Evolutionary conservation across 2,113 vertebrate genomes (phyloP).

Genomic region (Heterotilapia buettikoferi): DNA sequence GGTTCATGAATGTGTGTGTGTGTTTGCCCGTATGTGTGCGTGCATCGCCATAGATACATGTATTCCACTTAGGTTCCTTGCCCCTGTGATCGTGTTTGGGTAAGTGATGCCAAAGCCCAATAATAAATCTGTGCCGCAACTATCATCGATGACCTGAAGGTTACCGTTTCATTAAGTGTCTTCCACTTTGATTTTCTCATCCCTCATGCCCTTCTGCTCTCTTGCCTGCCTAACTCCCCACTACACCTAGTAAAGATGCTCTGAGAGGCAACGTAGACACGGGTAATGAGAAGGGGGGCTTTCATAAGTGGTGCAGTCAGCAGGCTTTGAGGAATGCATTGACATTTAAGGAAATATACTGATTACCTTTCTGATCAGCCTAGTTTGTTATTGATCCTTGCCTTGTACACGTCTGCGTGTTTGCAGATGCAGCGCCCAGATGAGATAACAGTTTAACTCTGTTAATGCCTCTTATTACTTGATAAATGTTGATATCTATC

Average conservation of each 20-base stretch:
- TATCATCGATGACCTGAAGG: slow-evolving; percentile 63
- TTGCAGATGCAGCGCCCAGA: not conserved
- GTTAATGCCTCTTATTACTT: not conserved
- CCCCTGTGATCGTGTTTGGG: slow-evolving; percentile 42
- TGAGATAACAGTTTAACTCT: not conserved
- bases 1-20: not conserved
- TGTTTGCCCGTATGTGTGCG: not conserved
- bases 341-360: not conserved
- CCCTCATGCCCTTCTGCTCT: not conserved
- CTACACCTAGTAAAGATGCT: not conserved
- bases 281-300: not conserved
- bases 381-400: not conserved
- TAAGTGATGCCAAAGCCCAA: slow-evolving; percentile 55
- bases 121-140: slow-evolving; percentile 67
- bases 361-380: not conserved
- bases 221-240: not conserved
- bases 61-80: slow-evolving; percentile 4
- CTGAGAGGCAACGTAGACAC: not conserved
- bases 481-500: not conserved
- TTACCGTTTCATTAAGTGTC: slow-evolving; percentile 71
- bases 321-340: not conserved
- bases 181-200: slow-evolving; percentile 66
- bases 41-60: not conserved
- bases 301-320: not conserved
- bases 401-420: not conserved